Base-by-base conservation (phyloP, 2,888 invertebrate species). In the Hemithea aestivaria region DNA sequence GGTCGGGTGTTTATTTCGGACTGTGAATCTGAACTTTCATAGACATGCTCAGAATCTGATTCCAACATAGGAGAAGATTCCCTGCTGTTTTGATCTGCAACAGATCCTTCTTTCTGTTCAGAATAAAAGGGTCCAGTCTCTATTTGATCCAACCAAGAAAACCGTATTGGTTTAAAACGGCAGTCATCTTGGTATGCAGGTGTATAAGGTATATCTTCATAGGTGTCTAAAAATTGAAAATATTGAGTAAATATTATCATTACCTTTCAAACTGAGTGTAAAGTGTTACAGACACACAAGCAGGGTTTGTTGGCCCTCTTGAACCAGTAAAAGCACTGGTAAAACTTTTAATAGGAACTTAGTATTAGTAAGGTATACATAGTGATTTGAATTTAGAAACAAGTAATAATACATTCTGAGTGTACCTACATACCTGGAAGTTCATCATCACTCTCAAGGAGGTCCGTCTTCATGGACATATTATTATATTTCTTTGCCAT, bases 381-480 rank as follows among this genome's bases (percentile, higher is more conserved):
- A n/a, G n/a, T n/a, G n/a, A n/a, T n/a, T n/a, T n/a, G n/a, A n/a
- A n/a, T n/a, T n/a, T n/a, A n/a, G n/a, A n/a, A n/a, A n/a, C n/a
- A n/a, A n/a, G n/a, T n/a, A n/a, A n/a, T n/a, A n/a, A n/a, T n/a
- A n/a, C n/a, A n/a, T n/a, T n/a, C n/a, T n/a, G n/a, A n/a, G n/a
- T n/a, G n/a, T n/a, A n/a, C n/a, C n/a, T n/a, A 20, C 6, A 22
- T 58, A 74, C 77, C 47, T 35, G 76, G 71, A 16, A 76, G 47
- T 48, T 78, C 77, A 21, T 78, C 76, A 35, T 78, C 77, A 40
- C 77, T 78, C 9, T 71, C 73, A 9, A 78, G 46, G 34, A 70
- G 51, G 4, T 66, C 59, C 43, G 55, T 44, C 48, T 16, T 36
- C 50, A 2, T 9, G 26, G 36, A 6, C 26, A 10, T 32, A 22